phyloP scores from a whole-genome alignment of 2,888 invertebrate genomes.

The Ennomos erosarius region DNA sequence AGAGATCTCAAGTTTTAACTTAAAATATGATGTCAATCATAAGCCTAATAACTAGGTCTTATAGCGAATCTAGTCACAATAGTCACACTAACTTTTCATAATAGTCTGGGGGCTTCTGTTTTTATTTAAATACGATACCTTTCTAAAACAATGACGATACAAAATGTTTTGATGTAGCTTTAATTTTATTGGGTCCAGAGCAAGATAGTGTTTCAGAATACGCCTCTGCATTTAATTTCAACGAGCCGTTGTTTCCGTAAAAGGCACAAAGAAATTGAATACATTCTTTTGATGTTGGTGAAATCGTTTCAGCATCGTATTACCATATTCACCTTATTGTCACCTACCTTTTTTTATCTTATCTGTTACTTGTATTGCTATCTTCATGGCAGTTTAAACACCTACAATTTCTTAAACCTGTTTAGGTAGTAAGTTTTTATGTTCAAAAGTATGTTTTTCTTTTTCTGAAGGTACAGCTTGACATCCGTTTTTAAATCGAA shows the following conservation, averaged over 20 bases:
- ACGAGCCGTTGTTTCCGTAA: constrained; percentile 51
- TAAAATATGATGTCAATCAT: too few relatives aligned
- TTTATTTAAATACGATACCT: too few relatives aligned
- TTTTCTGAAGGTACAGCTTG: background rate
- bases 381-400: constrained; percentile 33
- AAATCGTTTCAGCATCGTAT: constrained; percentile 44
- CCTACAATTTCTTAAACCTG: constrained; percentile 4
- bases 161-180: background rate
- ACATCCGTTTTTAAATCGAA: too few relatives aligned
- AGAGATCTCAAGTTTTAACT: too few relatives aligned
- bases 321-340: constrained; percentile 44
- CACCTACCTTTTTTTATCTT: constrained; percentile 37
- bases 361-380: constrained; percentile 40
- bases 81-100: too few relatives aligned
- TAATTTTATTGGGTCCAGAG: too few relatives aligned
- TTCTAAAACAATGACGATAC: too few relatives aligned
- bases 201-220: constrained; percentile 27
- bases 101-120: too few relatives aligned
- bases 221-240: constrained; percentile 14
- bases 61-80: too few relatives aligned
- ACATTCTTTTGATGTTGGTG: constrained; percentile 47
- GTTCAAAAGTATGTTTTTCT: background rate
- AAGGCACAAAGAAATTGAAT: constrained; percentile 51
- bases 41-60: too few relatives aligned
- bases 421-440: constrained; percentile 2